Percentiles rank a stretch among this genome's conserved stretches.
phyloP scores from a whole-genome alignment of 2,113 vertebrate genomes.

The Hemicordylus capensis region DNA sequence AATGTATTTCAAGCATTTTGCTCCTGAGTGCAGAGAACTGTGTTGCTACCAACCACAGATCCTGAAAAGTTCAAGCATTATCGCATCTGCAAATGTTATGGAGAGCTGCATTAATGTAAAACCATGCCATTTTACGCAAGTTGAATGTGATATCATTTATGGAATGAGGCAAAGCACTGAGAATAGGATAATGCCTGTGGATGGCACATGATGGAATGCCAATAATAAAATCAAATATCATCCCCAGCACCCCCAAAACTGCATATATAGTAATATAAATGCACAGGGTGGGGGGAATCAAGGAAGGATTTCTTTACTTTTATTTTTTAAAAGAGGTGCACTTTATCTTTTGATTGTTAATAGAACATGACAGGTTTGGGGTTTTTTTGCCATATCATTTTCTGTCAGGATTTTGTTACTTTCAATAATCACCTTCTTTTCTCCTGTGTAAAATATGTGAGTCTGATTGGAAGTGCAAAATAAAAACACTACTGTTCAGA shows the following conservation, averaged over 20 bases:
- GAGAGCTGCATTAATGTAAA: slow-evolving; percentile 36
- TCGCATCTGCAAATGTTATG: slow-evolving; percentile 8
- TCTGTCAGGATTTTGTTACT: slow-evolving; percentile 21
- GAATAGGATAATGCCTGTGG: not conserved
- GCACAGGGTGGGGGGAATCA: not conserved
- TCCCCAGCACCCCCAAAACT: slow-evolving; percentile 10
- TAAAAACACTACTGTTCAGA: not conserved
- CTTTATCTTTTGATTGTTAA: slow-evolving; percentile 11
- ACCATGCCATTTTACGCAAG: not conserved
- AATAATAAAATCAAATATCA: slow-evolving; percentile 31
- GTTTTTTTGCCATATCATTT: slow-evolving; percentile 21
- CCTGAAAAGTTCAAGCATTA: slow-evolving; percentile 19
- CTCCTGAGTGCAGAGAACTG: slow-evolving; percentile 16
- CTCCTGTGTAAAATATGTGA: slow-evolving; percentile 26
- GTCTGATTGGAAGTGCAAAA: slow-evolving; percentile 22
- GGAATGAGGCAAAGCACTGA: slow-evolving; percentile 23
- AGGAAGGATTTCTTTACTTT: not conserved
- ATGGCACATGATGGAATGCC: slow-evolving; percentile 8
- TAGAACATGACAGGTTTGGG: slow-evolving; percentile 11
- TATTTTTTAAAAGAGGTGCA: not conserved
- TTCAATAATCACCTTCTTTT: slow-evolving; percentile 15
- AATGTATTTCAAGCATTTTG: slow-evolving; percentile 21
- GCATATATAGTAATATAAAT: not conserved
- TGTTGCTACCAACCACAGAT: not conserved
- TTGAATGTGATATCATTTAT: slow-evolving; percentile 19